Evolutionary conservation across 2,113 vertebrate genomes (phyloP).

Genomic region (Kryptolebias marmoratus): DNA sequence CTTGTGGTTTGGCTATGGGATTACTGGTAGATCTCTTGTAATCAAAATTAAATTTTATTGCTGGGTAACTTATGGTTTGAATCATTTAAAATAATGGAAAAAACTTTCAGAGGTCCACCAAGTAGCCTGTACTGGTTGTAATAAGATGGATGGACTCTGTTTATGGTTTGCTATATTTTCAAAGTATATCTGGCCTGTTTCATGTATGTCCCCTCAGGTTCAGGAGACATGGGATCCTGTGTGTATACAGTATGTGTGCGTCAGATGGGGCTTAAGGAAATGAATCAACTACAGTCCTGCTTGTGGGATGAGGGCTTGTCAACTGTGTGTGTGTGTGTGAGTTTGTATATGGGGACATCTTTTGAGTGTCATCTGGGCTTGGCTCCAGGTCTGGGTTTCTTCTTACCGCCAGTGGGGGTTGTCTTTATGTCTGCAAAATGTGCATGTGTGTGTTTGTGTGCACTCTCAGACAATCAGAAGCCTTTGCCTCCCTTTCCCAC

Average conservation of each 20-base stretch:
- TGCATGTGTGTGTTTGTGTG: conserved; percentile 46
- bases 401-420: conserved; percentile 72
- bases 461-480: conserved; percentile 37
- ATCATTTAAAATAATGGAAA: conserved; percentile 3
- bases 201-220: conserved; percentile 49
- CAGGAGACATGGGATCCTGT: conserved; percentile 33
- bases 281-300: conserved; percentile 24
- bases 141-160: conserved; percentile 22
- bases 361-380: conserved; percentile 81
- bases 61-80: conserved; percentile 2
- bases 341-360: conserved; percentile 62
- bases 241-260: conserved; percentile 16
- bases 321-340: conserved; percentile 60
- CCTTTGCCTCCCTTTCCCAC: conserved; percentile 62
- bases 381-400: conserved; percentile 79
- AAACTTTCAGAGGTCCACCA: not conserved
- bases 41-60: not conserved
- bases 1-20: not conserved
- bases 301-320: conserved; percentile 49
- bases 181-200: conserved; percentile 12
- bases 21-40: not conserved
- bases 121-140: conserved; percentile 1
- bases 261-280: conserved; percentile 11
- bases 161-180: conserved; percentile 32
- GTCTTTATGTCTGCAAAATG: conserved; percentile 66